Conservation (phyloP, 2,797 vertebrate species). For the Acanthornis magna region DNA sequence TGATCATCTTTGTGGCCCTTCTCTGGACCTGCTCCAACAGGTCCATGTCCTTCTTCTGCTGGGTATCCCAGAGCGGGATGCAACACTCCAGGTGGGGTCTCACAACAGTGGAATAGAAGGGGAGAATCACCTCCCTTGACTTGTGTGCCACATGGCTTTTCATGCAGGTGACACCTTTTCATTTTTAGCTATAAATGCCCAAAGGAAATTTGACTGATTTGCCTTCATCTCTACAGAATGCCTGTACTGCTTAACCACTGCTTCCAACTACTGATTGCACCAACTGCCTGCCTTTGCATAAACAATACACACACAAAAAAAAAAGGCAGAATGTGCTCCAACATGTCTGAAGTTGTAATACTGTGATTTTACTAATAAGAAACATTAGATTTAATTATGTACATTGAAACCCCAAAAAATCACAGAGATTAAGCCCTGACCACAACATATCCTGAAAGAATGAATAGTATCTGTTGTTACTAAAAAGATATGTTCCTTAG, state of each 20-base stretch:
- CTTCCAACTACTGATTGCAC: neutral
- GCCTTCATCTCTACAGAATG: neutral
- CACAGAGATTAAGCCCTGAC: neutral
- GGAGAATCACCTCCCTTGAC: neutral
- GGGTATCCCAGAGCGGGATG: neutral
- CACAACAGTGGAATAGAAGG: accelerated
- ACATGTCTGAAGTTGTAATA: neutral
- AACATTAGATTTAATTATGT: neutral
- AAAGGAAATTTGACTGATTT: neutral
- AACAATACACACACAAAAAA: neutral
- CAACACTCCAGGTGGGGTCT: neutral
- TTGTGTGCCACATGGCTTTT: neutral
- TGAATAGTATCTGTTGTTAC: neutral
- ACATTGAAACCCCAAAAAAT: neutral
- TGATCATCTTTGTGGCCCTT: neutral
- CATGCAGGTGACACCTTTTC: neutral
- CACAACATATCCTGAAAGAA: neutral
- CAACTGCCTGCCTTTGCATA: neutral
- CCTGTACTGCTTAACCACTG: neutral
- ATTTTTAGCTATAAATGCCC: neutral
- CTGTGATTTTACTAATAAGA: neutral
- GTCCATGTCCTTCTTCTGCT: neutral
- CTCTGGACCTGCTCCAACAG: neutral
- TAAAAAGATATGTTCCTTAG: neutral
- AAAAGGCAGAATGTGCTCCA: neutral